These are phyloP conservation scores for Plectropomus leopardus DNA, from an alignment of 2,113 vertebrate genomes.

Conservation along the genomic window DNA sequence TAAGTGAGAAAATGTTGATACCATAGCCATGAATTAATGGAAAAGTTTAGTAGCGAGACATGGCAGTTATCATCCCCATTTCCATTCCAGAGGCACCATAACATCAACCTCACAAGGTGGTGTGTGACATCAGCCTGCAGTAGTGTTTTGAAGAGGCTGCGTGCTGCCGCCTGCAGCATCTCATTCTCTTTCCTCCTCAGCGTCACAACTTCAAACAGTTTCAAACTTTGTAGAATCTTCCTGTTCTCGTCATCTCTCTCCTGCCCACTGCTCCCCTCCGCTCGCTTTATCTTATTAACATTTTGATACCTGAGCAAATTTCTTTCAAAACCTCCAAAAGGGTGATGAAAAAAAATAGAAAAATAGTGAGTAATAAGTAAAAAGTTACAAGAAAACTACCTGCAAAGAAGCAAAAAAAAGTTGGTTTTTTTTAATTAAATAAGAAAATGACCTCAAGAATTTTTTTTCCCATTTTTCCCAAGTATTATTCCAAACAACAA, in stretches of 20 bases:
- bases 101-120: background rate
- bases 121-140: background rate
- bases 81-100: background rate
- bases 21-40: background rate
- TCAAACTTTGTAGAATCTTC: background rate
- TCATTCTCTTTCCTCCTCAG: background rate
- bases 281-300: no score
- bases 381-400: no score
- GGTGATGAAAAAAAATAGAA: no score
- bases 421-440: no score
- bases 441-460: no score
- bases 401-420: no score
- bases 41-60: background rate
- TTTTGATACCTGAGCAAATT: no score
- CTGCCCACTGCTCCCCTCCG: background rate
- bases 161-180: background rate
- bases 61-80: background rate
- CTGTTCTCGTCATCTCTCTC: background rate
- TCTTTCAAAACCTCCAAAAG: no score
- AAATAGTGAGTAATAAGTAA: no score
- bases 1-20: background rate
- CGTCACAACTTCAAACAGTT: background rate
- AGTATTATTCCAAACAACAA: no score
- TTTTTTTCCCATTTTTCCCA: no score
- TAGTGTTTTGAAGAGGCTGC: background rate